Evolutionary conservation across 2,888 invertebrate genomes (phyloP).

Genomic region (Ellobium chinense): DNA sequence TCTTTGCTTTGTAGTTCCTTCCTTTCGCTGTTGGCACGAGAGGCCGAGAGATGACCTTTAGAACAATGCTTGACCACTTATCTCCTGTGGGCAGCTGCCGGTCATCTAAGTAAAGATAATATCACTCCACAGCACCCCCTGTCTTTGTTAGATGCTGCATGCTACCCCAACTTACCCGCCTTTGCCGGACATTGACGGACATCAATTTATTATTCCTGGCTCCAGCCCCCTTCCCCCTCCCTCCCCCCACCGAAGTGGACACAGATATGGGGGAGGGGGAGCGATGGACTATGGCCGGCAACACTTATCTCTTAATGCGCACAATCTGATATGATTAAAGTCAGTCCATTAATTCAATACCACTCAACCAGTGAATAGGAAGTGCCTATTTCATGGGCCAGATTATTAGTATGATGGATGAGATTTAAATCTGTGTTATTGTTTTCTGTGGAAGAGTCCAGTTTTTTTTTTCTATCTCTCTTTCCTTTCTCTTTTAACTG

Average conservation of each 20-base stretch:
- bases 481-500: not conserved
- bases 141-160: not conserved
- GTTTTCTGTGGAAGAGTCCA: not conserved
- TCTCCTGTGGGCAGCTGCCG: not conserved
- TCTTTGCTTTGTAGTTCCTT: too few species aligned
- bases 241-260: too few species aligned
- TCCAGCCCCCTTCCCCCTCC: too few species aligned
- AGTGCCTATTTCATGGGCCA: not conserved
- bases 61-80: not conserved
- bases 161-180: too few species aligned
- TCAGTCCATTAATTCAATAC: too few species aligned
- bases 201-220: too few species aligned
- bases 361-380: too few species aligned
- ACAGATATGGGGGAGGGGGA: too few species aligned
- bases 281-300: too few species aligned
- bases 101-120: not conserved
- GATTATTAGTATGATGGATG: not conserved
- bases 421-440: not conserved
- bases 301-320: too few species aligned
- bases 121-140: not conserved
- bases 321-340: too few species aligned
- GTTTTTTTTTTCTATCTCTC: not conserved
- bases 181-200: too few species aligned
- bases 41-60: not conserved
- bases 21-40: not conserved